phyloP scores from a whole-genome alignment of 2,797 vertebrate genomes.

The Gymnopithys bicolor region DNA sequence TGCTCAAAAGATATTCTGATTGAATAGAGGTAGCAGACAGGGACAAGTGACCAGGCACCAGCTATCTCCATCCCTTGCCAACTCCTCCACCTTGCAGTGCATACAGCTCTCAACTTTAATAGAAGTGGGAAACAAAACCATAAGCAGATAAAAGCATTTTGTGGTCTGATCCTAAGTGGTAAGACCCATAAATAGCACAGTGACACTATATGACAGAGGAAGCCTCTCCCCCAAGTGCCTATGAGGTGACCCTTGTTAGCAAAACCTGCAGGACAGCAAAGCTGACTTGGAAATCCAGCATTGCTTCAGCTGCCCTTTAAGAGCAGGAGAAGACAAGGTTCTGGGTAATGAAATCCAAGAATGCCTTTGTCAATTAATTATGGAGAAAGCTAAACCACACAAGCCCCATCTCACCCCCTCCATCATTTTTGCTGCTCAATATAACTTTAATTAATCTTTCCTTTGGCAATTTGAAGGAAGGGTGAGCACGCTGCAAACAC shows the following conservation, averaged over 20 bases:
- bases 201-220: not conserved
- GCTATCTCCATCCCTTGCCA: not conserved
- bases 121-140: not conserved
- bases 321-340: not conserved
- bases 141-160: not conserved
- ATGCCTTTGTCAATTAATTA: slow-evolving; percentile 60
- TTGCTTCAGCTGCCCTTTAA: slow-evolving; percentile 14
- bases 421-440: slow-evolving; percentile 64
- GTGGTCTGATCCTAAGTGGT: not conserved
- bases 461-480: slow-evolving; percentile 67
- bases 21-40: not conserved
- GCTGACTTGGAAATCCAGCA: not conserved
- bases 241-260: not conserved
- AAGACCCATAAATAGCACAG: not conserved
- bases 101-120: not conserved
- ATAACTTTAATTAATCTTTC: slow-evolving; percentile 72
- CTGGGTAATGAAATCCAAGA: slow-evolving; percentile 57
- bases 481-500: slow-evolving; percentile 55
- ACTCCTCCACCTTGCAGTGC: not conserved
- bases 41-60: not conserved
- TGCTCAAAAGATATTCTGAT: not conserved
- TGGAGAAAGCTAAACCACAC: not conserved
- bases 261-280: not conserved
- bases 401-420: slow-evolving; percentile 13
- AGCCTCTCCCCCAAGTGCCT: not conserved